These are phyloP conservation scores for Chaenogobius annularis DNA, from an alignment of 2,113 vertebrate species.

Conservation along the genomic window DNA sequence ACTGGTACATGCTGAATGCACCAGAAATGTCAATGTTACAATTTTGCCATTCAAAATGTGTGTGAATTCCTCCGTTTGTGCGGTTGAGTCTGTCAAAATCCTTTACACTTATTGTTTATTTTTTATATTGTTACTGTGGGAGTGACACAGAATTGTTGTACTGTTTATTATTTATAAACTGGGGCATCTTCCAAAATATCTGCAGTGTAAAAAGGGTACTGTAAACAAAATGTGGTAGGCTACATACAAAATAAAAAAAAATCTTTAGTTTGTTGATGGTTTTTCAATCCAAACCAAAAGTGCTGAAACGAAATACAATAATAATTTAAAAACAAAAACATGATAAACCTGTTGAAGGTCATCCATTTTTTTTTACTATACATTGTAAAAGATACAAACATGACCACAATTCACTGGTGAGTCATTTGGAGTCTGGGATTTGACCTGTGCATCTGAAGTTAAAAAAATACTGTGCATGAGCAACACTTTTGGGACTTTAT, in stretches of 20 bases:
- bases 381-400: conserved; percentile 29
- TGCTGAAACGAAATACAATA: not conserved
- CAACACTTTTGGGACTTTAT: conserved; percentile 49
- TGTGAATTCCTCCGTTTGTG: conserved; percentile 44
- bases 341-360: not conserved
- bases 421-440: conserved; percentile 54
- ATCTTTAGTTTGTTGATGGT: conserved; percentile 1
- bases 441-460: conserved; percentile 30
- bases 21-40: conserved; percentile 39
- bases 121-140: conserved; percentile 25
- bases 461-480: conserved; percentile 32
- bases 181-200: conserved; percentile 46
- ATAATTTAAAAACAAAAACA: not conserved
- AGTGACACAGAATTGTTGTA: conserved; percentile 37
- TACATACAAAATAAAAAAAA: conserved; percentile 25
- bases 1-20: conserved; percentile 39
- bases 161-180: conserved; percentile 66
- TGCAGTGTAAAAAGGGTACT: conserved; percentile 48
- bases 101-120: conserved; percentile 64
- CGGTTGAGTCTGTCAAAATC: conserved; percentile 48
- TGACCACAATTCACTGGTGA: conserved; percentile 52
- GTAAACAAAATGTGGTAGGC: not conserved
- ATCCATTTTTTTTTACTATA: not conserved
- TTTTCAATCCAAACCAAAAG: conserved; percentile 3
- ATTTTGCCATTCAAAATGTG: conserved; percentile 47